phyloP scores from a whole-genome alignment of 1,140 invertebrate genomes.

The Argopecten irradians region DNA sequence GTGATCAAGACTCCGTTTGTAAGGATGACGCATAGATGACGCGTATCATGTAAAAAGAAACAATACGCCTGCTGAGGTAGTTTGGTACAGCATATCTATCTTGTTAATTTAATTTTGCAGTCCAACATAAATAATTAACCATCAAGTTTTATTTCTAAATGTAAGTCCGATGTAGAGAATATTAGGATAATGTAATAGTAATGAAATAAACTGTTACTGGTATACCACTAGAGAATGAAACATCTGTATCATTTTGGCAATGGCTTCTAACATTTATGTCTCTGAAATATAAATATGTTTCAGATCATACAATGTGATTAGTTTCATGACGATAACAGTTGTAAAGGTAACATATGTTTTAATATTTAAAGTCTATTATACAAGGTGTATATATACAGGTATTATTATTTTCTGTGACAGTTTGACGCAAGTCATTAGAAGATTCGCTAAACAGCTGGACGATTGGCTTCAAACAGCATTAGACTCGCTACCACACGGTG shows the following conservation, averaged over 20 bases:
- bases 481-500: constrained; percentile 67
- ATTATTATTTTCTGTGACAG: constrained; percentile 57
- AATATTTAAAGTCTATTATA: neutral
- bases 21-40: neutral
- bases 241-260: no score
- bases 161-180: no score
- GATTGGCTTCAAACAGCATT: constrained; percentile 71
- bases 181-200: no score
- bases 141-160: no score
- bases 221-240: no score
- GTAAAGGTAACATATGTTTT: neutral
- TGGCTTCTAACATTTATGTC: no score
- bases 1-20: neutral
- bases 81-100: no score
- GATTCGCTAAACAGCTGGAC: constrained; percentile 73
- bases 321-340: neutral
- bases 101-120: no score
- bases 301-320: no score
- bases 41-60: neutral
- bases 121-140: no score
- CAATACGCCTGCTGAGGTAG: no score
- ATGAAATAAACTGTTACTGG: no score
- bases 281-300: neutral
- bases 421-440: constrained; percentile 73
- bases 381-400: neutral